phyloP scores from a whole-genome alignment of 2,797 vertebrate species.

The Brotula barbata region DNA sequence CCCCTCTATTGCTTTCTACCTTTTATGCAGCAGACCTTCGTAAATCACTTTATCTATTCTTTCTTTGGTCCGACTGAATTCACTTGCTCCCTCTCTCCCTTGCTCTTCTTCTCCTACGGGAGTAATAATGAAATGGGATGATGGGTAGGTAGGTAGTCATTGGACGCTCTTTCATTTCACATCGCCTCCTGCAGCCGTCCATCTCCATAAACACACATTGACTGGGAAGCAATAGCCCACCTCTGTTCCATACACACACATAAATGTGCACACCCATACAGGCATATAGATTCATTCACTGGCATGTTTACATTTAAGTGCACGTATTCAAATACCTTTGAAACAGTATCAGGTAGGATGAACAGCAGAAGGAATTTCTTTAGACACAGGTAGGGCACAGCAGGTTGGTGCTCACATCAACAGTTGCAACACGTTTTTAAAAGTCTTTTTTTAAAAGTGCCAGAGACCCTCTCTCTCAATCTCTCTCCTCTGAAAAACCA shows the following conservation, averaged over 20 bases:
- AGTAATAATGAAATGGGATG: constrained; percentile 85
- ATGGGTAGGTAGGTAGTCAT: constrained; percentile 76
- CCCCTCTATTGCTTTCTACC: constrained; percentile 41
- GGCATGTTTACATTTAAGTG: too few species aligned
- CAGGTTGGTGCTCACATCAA: too few species aligned
- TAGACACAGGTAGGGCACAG: not conserved
- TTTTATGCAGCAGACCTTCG: constrained; percentile 12
- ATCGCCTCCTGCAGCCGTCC: constrained; percentile 71
- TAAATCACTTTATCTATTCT: constrained; percentile 43
- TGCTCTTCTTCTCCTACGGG: constrained; percentile 62
- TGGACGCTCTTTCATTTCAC: constrained; percentile 72
- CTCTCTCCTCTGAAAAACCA: constrained; percentile 56
- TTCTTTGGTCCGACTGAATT: constrained; percentile 25
- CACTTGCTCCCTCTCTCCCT: constrained; percentile 2
- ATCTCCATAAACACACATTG: constrained; percentile 67
- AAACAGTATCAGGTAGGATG: not conserved
- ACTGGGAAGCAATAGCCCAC: constrained; percentile 51
- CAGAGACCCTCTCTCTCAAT: constrained; percentile 42
- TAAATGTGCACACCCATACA: constrained; percentile 9
- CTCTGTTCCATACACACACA: constrained; percentile 31
- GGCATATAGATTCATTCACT: not conserved
- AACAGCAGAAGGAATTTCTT: constrained; percentile 1
- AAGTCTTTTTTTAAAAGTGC: constrained; percentile 18
- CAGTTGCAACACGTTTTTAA: constrained; percentile 13
- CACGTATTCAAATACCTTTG: too few species aligned